Evolutionary conservation across 2,113 vertebrate genomes (phyloP).

Genomic region (Anarrhichthys ocellatus): DNA sequence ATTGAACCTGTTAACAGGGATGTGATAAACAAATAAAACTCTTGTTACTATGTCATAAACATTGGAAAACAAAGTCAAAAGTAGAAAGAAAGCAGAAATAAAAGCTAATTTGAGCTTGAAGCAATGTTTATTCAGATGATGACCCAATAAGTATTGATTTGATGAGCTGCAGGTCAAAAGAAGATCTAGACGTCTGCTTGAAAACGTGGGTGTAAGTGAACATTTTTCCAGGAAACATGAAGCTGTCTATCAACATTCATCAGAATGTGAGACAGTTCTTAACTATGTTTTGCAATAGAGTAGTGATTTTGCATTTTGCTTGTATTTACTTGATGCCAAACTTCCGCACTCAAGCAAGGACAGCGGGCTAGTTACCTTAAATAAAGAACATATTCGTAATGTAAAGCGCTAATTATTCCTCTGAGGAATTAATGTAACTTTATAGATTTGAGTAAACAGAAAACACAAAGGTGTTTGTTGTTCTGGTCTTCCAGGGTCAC

Average conservation of each 20-base stretch:
- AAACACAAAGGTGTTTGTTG: background rate
- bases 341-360: no score
- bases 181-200: background rate
- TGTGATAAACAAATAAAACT: background rate
- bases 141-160: background rate
- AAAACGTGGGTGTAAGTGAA: background rate
- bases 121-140: background rate
- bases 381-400: background rate
- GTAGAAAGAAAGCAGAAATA: background rate
- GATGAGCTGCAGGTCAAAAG: background rate
- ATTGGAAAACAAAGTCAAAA: background rate
- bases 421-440: background rate
- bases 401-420: background rate
- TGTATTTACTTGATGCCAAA: no score
- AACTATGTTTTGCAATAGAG: no score
- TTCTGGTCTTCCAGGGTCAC: constrained; percentile 5
- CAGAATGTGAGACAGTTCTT: background rate
- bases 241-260: background rate
- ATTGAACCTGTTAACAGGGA: background rate
- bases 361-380: background rate
- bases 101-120: background rate
- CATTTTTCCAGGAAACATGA: background rate
- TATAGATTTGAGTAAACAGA: background rate
- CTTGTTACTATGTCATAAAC: background rate
- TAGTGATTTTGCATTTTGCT: no score